Evolutionary conservation across 2,888 invertebrate species (phyloP).

Genomic region (Scaptomyza tumidula): DNA sequence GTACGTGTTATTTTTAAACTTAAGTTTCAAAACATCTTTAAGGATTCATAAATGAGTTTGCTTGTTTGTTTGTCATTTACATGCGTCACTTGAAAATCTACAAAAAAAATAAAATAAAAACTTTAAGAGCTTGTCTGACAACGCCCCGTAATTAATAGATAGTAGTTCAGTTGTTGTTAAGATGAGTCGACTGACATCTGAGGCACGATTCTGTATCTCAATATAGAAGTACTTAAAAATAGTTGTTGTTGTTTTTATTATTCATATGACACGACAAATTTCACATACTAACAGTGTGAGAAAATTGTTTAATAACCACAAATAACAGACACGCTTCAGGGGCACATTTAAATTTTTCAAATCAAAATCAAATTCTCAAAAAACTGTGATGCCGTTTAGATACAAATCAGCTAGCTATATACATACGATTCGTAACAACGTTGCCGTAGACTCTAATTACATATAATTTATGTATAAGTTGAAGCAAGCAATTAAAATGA

Average conservation of each 20-base stretch:
- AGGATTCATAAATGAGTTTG: constrained; percentile 19
- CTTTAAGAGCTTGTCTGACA: constrained; percentile 22
- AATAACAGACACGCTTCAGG: constrained; percentile 60
- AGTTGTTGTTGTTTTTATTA: constrained; percentile 19
- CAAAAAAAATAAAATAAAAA: neutral
- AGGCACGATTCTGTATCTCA: constrained; percentile 53
- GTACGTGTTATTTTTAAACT: neutral
- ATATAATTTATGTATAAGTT: constrained; percentile 59
- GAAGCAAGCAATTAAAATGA: constrained; percentile 48
- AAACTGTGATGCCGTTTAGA: constrained; percentile 54
- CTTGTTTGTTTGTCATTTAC: constrained; percentile 48
- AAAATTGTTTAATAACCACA: constrained; percentile 64
- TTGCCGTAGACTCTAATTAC: constrained; percentile 52
- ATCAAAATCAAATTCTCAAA: constrained; percentile 30
- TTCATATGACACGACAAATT: constrained; percentile 28
- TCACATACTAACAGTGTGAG: constrained; percentile 58
- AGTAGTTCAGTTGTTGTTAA: constrained; percentile 52
- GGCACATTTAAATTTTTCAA: constrained; percentile 46
- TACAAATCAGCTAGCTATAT: constrained; percentile 18
- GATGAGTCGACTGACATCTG: constrained; percentile 66
- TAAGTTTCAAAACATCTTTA: neutral
- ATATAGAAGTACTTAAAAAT: constrained; percentile 14
- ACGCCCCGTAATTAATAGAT: constrained; percentile 62
- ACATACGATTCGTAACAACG: constrained; percentile 40
- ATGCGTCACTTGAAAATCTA: constrained; percentile 12